Evolutionary conservation across 2,888 invertebrate species (phyloP).

Genomic region (Drosophila affinis): DNA sequence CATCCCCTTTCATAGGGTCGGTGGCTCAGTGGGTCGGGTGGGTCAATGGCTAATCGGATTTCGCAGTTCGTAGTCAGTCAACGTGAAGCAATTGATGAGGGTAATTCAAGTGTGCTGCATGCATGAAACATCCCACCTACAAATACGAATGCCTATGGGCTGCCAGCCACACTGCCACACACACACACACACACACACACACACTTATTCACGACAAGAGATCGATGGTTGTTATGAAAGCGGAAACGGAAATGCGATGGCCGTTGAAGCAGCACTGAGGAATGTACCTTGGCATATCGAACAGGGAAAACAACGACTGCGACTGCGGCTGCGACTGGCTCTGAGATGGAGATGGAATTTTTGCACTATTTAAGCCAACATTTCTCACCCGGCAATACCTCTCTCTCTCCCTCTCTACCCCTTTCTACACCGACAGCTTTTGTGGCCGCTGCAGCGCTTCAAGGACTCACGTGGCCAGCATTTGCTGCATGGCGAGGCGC

Average conservation of each 20-base stretch:
- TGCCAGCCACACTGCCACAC: too few species aligned
- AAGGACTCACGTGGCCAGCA: constrained; percentile 89
- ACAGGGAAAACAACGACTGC: constrained; percentile 27
- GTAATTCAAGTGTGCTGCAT: constrained; percentile 69
- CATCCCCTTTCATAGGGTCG: not conserved
- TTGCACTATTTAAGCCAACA: constrained; percentile 30
- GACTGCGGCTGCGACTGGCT: not conserved
- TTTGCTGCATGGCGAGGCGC: constrained; percentile 85
- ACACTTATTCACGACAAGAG: constrained; percentile 5
- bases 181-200: not conserved
- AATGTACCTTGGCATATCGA: constrained; percentile 54
- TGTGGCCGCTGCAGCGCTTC: constrained; percentile 92
- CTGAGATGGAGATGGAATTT: constrained; percentile 10
- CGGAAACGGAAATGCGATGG: constrained; percentile 66
- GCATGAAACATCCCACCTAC: constrained; percentile 52
- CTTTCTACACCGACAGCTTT: constrained; percentile 85
- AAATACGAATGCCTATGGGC: not conserved
- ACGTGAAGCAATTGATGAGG: constrained; percentile 76
- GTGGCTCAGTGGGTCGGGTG: not conserved
- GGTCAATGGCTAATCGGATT: constrained; percentile 73
- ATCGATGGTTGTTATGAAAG: constrained; percentile 47
- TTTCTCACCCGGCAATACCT: constrained; percentile 21
- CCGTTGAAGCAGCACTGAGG: constrained; percentile 16
- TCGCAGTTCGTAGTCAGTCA: constrained; percentile 69
- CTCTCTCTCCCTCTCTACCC: constrained; percentile 20